Base-by-base conservation (phyloP, 2,113 vertebrate genomes). In the Pomatostomus ruficeps region DNA sequence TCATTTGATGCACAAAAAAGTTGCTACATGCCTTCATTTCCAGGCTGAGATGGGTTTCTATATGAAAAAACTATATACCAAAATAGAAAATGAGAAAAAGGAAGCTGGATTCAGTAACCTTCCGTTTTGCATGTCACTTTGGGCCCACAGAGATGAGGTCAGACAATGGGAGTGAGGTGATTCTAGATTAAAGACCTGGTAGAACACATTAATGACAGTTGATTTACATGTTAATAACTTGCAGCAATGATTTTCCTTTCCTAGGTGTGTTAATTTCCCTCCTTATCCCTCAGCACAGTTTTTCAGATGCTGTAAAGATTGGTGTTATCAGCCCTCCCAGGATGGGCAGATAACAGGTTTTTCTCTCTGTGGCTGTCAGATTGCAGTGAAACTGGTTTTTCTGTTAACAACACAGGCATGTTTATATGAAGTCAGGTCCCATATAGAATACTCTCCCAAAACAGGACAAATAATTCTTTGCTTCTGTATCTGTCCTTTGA, bases 301-400 rank as follows among this genome's bases (percentile, higher is more conserved):
- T 87, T 88, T 85, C n/a, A 92, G 85, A 92, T 94, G 86, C 52
- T 59, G 29, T 36, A 68, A 82, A 86, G 76, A 91, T 33, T 71
- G 76, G 52, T 63, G n/a, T 77, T 93, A 94, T 93, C 86, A 80
- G 76, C 55, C 58, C 79, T 86, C 71, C 75, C 82, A 77, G 83
- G 83, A 92, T 45, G 46, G 43, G 65, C n/a, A 96, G 85, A 80
- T 78, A 93, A 94, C 1, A 8, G 38, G 14, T 80, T 91, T 91
- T 72, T 92, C 45, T 75, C 71, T 77, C 92, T 71, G 51, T 48
- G 72, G 31, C 62, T 94, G 87, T 66, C 79, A 90, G 91, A 80
- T 86, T 86, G 80, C 18, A 88, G 68, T 43, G n/a, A 80, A 92
- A 54, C 42, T 45, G 35, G 19, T 35, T 91, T 93, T 91, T 88